Evolutionary conservation across 64 coral and sea anemone genomes (phyloP), one percentile per base, ranked within the genome.

Genomic region (Porites lutea): DNA sequence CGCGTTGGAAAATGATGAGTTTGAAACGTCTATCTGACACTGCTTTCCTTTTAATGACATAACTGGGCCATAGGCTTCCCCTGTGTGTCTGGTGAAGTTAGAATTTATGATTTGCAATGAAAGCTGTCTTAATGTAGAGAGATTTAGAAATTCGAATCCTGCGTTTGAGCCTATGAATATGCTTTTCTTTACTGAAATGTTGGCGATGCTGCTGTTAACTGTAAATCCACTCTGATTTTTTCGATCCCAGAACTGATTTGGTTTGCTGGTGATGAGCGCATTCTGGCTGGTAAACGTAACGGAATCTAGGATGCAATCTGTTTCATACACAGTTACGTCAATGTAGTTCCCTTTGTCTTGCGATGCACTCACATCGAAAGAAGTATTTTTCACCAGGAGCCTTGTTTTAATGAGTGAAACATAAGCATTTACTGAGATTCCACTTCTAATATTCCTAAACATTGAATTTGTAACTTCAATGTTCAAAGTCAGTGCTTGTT

Each of bases 31-130:
- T 21, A 80, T 2, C 21, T 80, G 16, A 44, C 52, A 21, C 8
- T 54, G 8, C 13, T 22, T 37, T 80, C 19, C 80, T 72, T 3
- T 13, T 52, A 86, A 19, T 47, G 69, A 92, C 7, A 92, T 65
- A 13, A 53, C 91, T 4, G 57, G 82, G 8, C 72, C 91, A 43
- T 44, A 0, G 14, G 27, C 55, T 46, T 22, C 60, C 0, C n/a
- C 48, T 51, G 21, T 78, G 59, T 92, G 91, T 19, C 47, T 72
- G 52, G 8, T 15, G 47, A 92, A 87, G n/a, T 21, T 27, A 47
- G 82, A 87, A 46, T 65, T 15, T 54, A 44, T 37, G 7, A 92
- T 79, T 15, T 54, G 48, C 21, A 92, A 75, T 44, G 75, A 58
- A 51, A 66, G 46, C 27, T 1, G 27, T 6, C 88, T 87, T 27